These are phyloP conservation scores for Brachyopa scutellaris DNA, from an alignment of 2,888 invertebrate genomes.

Conservation along the genomic window DNA sequence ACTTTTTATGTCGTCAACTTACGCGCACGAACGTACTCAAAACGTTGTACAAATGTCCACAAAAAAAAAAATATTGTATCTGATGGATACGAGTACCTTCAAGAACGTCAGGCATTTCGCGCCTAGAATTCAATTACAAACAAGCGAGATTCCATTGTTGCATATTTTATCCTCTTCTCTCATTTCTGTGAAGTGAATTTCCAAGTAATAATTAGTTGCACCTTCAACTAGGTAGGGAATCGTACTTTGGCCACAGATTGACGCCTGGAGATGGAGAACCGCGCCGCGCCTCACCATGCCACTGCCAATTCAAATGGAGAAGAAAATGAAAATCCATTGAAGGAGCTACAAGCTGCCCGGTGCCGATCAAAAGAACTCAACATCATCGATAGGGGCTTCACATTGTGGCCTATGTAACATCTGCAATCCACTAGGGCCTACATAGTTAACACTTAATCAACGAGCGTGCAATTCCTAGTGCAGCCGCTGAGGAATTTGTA, in stretches of 20 bases:
- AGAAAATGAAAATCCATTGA: conserved; percentile 34
- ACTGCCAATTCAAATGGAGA: conserved; percentile 58
- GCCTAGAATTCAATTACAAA: conserved; percentile 72
- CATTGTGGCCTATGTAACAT: conserved; percentile 14
- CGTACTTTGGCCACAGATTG: conserved; percentile 34
- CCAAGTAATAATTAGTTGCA: conserved; percentile 64
- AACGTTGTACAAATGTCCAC: background rate
- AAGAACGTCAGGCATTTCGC: conserved; percentile 68
- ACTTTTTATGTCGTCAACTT: conserved; percentile 33
- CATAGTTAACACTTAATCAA: conserved; percentile 69
- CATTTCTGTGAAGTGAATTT: conserved; percentile 9
- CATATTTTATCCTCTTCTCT: conserved; percentile 23
- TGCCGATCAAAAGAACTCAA: conserved; percentile 29
- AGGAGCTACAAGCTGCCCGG: conserved; percentile 24
- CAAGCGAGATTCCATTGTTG: conserved; percentile 59
- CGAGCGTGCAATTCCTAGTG: conserved; percentile 67
- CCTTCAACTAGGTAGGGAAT: background rate
- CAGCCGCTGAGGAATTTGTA: conserved; percentile 30
- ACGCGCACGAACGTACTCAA: conserved; percentile 9
- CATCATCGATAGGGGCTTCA: conserved; percentile 17
- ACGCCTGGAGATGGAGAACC: conserved; percentile 37
- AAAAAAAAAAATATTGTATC: conserved; percentile 27
- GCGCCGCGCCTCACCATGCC: background rate
- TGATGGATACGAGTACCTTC: conserved; percentile 69
- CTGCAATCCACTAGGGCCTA: conserved; percentile 44